Percentiles rank a stretch among this genome's conserved stretches.
Evolutionary conservation across 1,140 invertebrate species (phyloP).

Genomic region (Tetramorium parvispinum): DNA sequence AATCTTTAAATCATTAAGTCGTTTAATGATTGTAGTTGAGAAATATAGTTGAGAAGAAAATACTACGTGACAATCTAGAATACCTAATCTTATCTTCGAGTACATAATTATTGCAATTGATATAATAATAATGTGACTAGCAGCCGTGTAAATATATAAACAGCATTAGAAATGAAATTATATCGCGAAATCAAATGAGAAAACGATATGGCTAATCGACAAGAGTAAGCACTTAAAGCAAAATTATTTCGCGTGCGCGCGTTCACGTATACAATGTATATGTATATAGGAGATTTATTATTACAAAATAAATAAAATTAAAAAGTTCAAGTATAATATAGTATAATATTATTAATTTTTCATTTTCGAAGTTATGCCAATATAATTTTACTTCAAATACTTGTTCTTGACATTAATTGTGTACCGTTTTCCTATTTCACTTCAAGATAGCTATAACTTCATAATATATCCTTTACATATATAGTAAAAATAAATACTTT

Average conservation of each 20-base stretch:
- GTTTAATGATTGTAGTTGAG: background rate
- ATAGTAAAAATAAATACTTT: too few species aligned
- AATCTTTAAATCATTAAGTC: background rate
- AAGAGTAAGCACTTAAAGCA: background rate
- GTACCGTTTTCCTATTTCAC: too few species aligned
- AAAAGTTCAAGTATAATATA: too few species aligned
- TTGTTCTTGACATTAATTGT: too few species aligned
- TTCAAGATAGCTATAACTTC: too few species aligned
- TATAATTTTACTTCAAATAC: background rate
- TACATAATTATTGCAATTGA: constrained; percentile 16
- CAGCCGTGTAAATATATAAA: constrained; percentile 17
- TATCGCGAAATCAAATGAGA: constrained; percentile 22
- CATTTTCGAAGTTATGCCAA: background rate
- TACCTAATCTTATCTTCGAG: constrained; percentile 32
- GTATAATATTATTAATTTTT: background rate
- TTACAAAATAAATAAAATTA: background rate
- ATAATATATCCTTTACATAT: too few species aligned
- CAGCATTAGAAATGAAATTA: constrained; percentile 32
- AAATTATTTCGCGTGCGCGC: background rate
- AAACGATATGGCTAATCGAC: constrained; percentile 26
- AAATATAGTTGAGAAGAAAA: background rate
- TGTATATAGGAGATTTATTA: background rate
- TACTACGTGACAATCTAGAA: background rate
- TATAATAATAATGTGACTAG: constrained; percentile 35
- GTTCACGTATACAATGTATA: too few species aligned